A percentile compares a stretch with the other conserved stretches of the same genome.
Evolutionary conservation across 2,113 vertebrate genomes (phyloP).

Genomic region (Planiliza haematocheilus): DNA sequence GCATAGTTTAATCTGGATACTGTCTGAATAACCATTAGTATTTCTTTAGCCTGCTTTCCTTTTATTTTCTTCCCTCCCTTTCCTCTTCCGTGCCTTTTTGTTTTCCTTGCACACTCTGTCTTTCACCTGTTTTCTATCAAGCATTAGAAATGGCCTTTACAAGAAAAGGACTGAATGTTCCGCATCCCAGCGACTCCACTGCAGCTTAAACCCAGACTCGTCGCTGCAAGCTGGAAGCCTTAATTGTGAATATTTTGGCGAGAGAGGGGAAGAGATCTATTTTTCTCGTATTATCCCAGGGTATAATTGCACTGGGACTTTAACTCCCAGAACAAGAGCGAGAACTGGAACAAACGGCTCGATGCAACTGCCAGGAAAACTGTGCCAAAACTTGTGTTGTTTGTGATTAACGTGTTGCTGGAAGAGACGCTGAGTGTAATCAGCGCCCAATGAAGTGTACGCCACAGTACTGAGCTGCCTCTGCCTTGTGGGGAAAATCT

Average conservation of each 20-base stretch:
- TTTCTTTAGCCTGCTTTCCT: too few species aligned
- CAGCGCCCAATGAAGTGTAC: slow-evolving; percentile 28
- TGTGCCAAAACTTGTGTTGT: slow-evolving; percentile 64
- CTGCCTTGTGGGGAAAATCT: slow-evolving; percentile 16
- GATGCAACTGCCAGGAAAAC: slow-evolving; percentile 51
- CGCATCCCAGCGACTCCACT: neutral
- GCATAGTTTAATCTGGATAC: neutral
- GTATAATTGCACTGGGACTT: slow-evolving; percentile 68
- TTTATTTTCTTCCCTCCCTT: neutral
- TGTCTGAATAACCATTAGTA: neutral
- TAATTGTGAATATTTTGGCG: slow-evolving; percentile 29
- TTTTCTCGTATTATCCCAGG: slow-evolving; percentile 35
- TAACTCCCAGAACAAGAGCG: slow-evolving; percentile 56
- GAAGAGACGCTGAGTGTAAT: slow-evolving; percentile 52
- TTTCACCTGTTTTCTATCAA: slow-evolving; percentile 39
- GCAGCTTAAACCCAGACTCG: slow-evolving; percentile 11
- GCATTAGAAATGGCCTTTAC: slow-evolving; percentile 9
- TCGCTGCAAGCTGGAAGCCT: slow-evolving; percentile 16
- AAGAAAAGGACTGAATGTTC: slow-evolving; percentile 39
- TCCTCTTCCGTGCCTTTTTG: neutral
- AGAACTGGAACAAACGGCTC: slow-evolving; percentile 63
- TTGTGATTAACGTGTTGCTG: slow-evolving; percentile 64
- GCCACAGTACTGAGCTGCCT: slow-evolving; percentile 39
- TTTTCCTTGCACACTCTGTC: slow-evolving; percentile 13
- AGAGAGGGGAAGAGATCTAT: slow-evolving; percentile 24